These are phyloP conservation scores for Cyphomyrus plagiostoma DNA, from an alignment of 2,113 vertebrate genomes.

Conservation along the genomic window DNA sequence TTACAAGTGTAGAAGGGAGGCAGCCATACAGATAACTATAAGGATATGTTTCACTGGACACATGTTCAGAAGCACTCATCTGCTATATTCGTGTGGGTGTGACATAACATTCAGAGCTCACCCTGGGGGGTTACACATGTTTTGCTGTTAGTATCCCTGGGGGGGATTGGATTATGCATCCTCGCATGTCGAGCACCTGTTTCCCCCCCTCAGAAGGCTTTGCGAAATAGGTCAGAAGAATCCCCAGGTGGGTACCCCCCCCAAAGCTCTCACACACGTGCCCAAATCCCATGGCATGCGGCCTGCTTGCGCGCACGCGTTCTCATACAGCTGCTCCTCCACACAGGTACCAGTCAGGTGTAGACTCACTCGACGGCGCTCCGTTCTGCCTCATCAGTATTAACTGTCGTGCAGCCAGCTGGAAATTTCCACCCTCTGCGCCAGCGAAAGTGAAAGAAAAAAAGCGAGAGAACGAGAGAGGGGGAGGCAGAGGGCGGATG, in stretches of 20 bases:
- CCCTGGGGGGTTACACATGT: neutral
- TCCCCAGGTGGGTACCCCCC: neutral
- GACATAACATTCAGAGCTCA: neutral
- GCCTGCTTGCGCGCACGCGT: neutral
- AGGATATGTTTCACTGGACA: neutral
- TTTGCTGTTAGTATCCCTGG: neutral
- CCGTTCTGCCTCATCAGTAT: neutral
- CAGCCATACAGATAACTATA: neutral
- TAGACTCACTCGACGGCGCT: neutral
- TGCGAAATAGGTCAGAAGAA: neutral
- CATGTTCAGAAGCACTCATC: neutral
- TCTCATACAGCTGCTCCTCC: neutral
- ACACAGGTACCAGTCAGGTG: neutral
- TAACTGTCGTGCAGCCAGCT: neutral
- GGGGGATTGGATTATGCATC: neutral
- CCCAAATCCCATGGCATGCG: neutral
- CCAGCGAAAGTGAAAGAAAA: neutral
- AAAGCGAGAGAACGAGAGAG: neutral
- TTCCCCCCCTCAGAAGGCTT: neutral
- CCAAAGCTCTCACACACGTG: neutral
- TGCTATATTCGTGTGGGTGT: neutral
- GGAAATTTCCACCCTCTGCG: conserved; percentile 15
- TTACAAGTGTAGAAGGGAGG: neutral
- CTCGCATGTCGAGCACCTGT: neutral
- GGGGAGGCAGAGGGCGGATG: no score